Base-by-base conservation (phyloP, 2,113 vertebrate genomes). In the Myrmophylax atrothorax region DNA sequence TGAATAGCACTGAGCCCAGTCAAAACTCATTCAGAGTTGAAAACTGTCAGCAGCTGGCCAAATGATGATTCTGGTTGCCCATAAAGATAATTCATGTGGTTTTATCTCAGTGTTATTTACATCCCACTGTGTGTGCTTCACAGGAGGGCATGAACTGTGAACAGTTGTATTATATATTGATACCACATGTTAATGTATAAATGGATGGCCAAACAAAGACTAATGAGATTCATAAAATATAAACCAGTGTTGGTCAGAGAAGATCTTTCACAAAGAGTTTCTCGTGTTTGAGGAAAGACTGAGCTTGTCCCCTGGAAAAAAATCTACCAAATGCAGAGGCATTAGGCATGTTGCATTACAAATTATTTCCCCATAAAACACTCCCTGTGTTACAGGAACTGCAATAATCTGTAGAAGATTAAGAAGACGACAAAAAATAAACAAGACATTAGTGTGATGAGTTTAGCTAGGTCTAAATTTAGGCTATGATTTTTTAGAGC, bases 141-240 rank as follows among this genome's bases (percentile, higher is more conserved):
- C 33, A 66, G 47, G 60, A 76, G 89, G 58, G 49, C 67, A 88
- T 75, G 69, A 88, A 69, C 63, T 66, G 28, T 53, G 78, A 93
- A 77, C 52, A n/a, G 42, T 95, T 78, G 37, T 69, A 92, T 17
- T 40, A 83, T 78, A 85, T 93, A 95, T 91, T 75, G 47, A 55
- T 72, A 26, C 31, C 87, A 73, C 73, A 89, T 77, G 92, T 79
- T 77, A 81, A 84, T 86, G 18, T 31, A 74, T 37, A 83, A 83
- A 10, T 37, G 14, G 37, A 88, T 87, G 46, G 56, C 38, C 89
- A 90, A 94, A 88, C 8, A 73, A 93, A 86, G 44, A 67, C n/a
- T 85, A 95, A 91, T 58, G 47, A 91, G 46, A 15, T 35, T 72
- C 52, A 82, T 85, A 88, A 96, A 96, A 88, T 35, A 25, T 14